These are phyloP conservation scores for Pandemis corylana DNA, from an alignment of 2,888 invertebrate species.

Conservation along the genomic window DNA sequence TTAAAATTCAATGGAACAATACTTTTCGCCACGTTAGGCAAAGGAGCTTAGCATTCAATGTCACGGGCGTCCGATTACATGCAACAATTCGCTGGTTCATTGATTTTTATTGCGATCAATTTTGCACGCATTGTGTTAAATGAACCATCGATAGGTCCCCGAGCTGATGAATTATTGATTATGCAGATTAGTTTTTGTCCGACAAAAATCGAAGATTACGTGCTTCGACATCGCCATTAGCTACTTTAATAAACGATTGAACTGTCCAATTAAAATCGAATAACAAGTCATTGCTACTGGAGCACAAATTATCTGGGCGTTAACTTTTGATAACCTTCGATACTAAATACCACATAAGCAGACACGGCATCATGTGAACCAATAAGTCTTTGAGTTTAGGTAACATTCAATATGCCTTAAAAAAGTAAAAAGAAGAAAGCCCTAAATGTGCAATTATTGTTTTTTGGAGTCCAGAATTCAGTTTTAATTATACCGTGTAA, in stretches of 20 bases:
- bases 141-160: conserved; percentile 61
- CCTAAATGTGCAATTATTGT: not conserved
- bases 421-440: not conserved
- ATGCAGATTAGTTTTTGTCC: conserved; percentile 12
- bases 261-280: conserved; percentile 32
- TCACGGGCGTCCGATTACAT: conserved; percentile 66
- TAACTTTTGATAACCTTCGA: conserved; percentile 36
- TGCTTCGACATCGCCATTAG: not conserved
- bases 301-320: conserved; percentile 19
- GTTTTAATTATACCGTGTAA: conserved; percentile 21
- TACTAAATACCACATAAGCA: conserved; percentile 22
- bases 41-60: conserved; percentile 72
- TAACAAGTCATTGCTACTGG: conserved; percentile 36
- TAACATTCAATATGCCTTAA: not conserved
- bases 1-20: conserved; percentile 56
- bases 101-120: conserved; percentile 68
- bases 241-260: not conserved
- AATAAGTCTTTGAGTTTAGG: conserved; percentile 4
- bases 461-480: not conserved
- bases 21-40: conserved; percentile 56
- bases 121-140: conserved; percentile 71
- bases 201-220: conserved; percentile 9
- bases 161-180: conserved; percentile 44
- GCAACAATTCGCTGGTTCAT: conserved; percentile 66
- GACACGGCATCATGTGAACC: conserved; percentile 10